Evolutionary conservation across 1,140 invertebrate genomes (phyloP).

Genomic region (Monochamus saltuarius): DNA sequence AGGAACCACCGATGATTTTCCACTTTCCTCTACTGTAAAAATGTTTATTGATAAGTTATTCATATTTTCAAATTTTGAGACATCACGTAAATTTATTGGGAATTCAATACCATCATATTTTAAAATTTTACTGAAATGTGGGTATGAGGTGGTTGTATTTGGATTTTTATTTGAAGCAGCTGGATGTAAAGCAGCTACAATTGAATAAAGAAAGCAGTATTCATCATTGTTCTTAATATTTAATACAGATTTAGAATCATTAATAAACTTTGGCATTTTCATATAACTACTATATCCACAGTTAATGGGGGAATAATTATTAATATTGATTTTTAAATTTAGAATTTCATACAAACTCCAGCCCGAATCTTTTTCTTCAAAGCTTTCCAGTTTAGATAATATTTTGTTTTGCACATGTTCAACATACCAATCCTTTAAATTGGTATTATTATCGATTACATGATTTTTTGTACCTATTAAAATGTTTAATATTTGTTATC

Average conservation of each 20-base stretch:
- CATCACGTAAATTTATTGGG: conserved; percentile 20
- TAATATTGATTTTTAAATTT: conserved; percentile 35
- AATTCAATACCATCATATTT: conserved; percentile 20
- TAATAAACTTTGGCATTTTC: conserved; percentile 12
- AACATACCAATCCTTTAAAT: conserved; percentile 25
- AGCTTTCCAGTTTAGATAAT: conserved; percentile 38
- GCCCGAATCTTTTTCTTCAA: conserved; percentile 43
- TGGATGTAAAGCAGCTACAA: conserved; percentile 20
- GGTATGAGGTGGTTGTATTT: conserved; percentile 13
- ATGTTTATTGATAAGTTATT: conserved; percentile 23
- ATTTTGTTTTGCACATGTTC: conserved; percentile 20
- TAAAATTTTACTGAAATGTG: conserved; percentile 29
- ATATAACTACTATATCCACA: conserved; percentile 2
- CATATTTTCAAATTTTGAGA: conserved; percentile 29
- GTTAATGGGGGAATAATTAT: conserved; percentile 40
- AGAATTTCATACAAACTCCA: conserved; percentile 43
- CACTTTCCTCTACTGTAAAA: conserved; percentile 11
- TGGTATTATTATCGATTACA: conserved; percentile 19
- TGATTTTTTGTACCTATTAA: conserved; percentile 17
- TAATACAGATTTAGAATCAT: conserved; percentile 13
- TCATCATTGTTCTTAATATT: too few relatives aligned
- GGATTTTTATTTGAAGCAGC: conserved; percentile 3
- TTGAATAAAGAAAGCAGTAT: conserved; percentile 25
- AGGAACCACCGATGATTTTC: not conserved
- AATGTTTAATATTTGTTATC: too few relatives aligned